These are phyloP conservation scores for Hoplias malabaricus DNA, from an alignment of 2,113 vertebrate genomes.

Conservation along the genomic window DNA sequence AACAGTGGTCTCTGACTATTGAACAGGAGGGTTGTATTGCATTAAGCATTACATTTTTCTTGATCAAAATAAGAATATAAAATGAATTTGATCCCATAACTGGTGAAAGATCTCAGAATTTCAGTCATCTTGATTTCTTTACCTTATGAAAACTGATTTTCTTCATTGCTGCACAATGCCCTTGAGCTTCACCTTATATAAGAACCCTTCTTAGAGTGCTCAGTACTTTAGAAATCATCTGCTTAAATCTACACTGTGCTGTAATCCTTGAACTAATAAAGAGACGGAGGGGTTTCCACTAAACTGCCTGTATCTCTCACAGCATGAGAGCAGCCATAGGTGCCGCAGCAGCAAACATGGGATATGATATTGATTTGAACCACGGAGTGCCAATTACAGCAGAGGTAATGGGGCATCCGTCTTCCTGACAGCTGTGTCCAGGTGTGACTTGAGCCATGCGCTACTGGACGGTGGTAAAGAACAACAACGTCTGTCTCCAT, in stretches of 20 bases:
- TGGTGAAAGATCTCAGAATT: slow-evolving; percentile 8
- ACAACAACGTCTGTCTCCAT: slow-evolving; percentile 21
- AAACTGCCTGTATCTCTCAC: neutral
- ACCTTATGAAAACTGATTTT: no score
- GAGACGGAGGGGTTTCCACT: neutral
- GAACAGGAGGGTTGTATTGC: no score
- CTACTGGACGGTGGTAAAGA: slow-evolving; percentile 21
- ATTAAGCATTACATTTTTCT: no score
- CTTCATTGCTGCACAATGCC: neutral
- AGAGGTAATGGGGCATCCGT: slow-evolving; percentile 49
- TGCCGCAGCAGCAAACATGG: slow-evolving; percentile 27
- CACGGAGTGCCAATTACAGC: slow-evolving; percentile 51
- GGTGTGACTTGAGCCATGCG: slow-evolving; percentile 43
- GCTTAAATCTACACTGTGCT: slow-evolving; percentile 8
- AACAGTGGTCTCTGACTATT: no score
- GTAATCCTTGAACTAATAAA: slow-evolving; percentile 16
- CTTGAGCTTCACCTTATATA: neutral
- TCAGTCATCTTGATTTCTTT: neutral
- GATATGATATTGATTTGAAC: slow-evolving; percentile 52
- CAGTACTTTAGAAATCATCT: neutral
- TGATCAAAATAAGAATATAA: slow-evolving; percentile 19
- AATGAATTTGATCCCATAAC: neutral
- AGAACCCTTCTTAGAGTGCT: neutral
- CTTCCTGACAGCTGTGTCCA: slow-evolving; percentile 48
- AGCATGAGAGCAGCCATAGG: slow-evolving; percentile 26